Evolutionary conservation across 1,140 invertebrate species (phyloP), one percentile per base, ranked within the genome.

Genomic region (Drosophila miranda): DNA sequence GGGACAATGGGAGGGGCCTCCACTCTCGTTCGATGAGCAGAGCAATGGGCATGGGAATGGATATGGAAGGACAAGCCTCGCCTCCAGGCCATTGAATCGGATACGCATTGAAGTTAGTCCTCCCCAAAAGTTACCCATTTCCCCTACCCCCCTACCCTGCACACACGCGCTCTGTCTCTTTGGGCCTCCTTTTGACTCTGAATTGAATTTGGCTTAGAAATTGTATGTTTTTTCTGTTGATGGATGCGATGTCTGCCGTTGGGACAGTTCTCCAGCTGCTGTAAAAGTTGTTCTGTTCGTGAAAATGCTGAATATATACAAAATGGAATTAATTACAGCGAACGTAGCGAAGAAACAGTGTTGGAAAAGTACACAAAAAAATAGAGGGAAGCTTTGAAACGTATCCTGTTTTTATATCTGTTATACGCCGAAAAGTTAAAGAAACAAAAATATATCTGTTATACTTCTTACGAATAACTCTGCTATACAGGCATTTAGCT

Each of bases 1-100:
- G 64, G 28, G 57, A 71, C 69, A 72, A 72, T 71, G 57, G 30
- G 34, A 45, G 28, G 42, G n/a, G 6, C 11, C 19, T 19, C 1
- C 14, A 30, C 8, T 9, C 9, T 11, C 34, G 6, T 21, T 11
- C 55, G 44, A 26, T 19, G 13, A 19, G 19, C 28, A 26, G 53
- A 28, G 45, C n/a, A 13, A 23, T 23, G 21, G n/a, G n/a, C n/a
- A n/a, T n/a, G n/a, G 21, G 2, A 11, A 9, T 13, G 38, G 16
- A 14, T 3, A 38, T 53, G 55, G 38, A 42, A 50, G 53, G 59
- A 42, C 51, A 45, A 44, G 52, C 50, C 69, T 60, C 21, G 66
- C 81, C 81, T 67, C 48, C 66, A 67, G 76, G 80, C 72, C 49
- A 76, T 83, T 73, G 66, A 82, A 78, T 83, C 59, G 75, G 79